Evolutionary conservation across 2,888 invertebrate species (phyloP), one percentile per base, ranked within the genome.

Genomic region (Digitonthophagus gazella): DNA sequence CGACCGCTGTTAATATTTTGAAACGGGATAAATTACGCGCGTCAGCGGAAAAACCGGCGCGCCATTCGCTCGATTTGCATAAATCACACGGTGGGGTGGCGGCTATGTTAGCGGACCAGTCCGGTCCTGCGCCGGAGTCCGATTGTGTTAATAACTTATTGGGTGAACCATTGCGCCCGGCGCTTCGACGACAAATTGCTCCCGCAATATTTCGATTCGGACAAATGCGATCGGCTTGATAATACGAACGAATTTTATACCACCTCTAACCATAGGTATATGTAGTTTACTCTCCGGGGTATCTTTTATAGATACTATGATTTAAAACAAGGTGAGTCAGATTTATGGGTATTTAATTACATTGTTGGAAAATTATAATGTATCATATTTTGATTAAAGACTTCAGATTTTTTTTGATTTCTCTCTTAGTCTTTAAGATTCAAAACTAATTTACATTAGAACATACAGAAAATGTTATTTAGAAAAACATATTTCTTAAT

Each of bases 1-100:
- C 70, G 20, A 64, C 22, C 64, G 54, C 58, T 56, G 68, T 44
- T 44, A 68, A 67, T 68, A 64, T 67, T 67, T 67, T 67, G 67
- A 69, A 69, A 69, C 61, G 67, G 64, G 54, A 67, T 70, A 70
- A 70, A 70, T 70, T 70, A 65, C 65, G 70, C 11, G 55, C 19
- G 65, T 55, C 57, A 65, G 55, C 20, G 58, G 15, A 61, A 61
- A 61, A 61, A 61, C 20, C 5, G 61, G 8, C 19, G 61, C 5
- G 15, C 57, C 57, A 16, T 16, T 57, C 61, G 61, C 19, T 19
- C 16, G 15, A n/a, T 61, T 19, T 61, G 61, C 61, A 61, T 61
- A 61, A 61, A 61, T 61, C 61, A 61, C 61, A 20, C 19, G n/a
- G 61, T 14, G 61, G 19, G 61, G 19, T 19, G 18, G 61, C 19